phyloP scores from a whole-genome alignment of 2,797 vertebrate species.

The Channallabes apus region DNA sequence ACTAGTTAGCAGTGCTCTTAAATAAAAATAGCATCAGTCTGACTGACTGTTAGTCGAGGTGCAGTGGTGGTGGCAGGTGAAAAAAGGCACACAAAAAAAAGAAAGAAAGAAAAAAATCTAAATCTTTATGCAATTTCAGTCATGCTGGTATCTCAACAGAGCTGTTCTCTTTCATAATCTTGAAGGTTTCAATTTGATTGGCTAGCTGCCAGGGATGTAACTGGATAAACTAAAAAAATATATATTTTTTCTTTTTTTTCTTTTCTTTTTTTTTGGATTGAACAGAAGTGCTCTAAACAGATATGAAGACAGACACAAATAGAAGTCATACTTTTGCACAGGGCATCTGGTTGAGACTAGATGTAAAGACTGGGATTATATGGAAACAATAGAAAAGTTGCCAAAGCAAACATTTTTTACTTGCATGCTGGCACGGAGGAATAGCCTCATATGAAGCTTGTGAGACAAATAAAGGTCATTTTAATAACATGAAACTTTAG shows the following conservation, averaged over 20 bases:
- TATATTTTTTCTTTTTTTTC: too few relatives aligned
- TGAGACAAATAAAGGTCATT: neutral
- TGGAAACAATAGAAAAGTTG: neutral
- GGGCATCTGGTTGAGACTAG: neutral
- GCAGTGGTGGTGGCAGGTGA: neutral
- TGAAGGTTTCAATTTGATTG: neutral
- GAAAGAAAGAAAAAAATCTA: neutral
- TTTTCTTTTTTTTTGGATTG: too few relatives aligned
- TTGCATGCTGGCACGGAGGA: neutral
- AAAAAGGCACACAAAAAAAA: neutral
- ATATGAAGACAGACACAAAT: neutral
- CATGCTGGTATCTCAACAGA: neutral
- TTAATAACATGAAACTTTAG: neutral
- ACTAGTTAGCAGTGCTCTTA: slow-evolving; percentile 11
- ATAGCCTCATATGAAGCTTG: neutral
- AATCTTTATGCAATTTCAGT: slow-evolving; percentile 1
- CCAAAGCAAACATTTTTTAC: too few relatives aligned
- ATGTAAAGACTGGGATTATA: neutral
- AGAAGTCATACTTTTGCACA: neutral
- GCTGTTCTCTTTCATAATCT: neutral
- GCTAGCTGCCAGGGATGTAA: neutral
- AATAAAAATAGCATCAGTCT: slow-evolving; percentile 24
- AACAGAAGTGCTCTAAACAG: neutral
- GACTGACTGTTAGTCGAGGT: slow-evolving; percentile 3
- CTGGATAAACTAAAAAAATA: neutral